Base-by-base conservation (phyloP, 2,797 vertebrate species). In the Chelon auratus region DNA sequence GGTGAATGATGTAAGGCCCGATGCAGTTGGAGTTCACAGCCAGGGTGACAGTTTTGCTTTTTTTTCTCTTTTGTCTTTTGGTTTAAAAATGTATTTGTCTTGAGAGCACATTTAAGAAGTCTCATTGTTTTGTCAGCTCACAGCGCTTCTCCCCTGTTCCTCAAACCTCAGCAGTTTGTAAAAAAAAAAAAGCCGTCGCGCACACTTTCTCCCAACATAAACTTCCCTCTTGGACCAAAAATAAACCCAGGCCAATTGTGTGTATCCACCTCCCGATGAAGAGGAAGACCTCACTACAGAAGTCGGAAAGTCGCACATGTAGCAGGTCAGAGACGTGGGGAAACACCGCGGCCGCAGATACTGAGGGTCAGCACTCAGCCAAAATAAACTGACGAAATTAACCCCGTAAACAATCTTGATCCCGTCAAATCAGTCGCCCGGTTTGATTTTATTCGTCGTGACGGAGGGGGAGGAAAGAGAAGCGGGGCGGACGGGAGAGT, bases 351-450 rank as follows among this genome's bases (percentile, higher is more conserved):
- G 80, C 77, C 64, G 20, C 45, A 69, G 82, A 87, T 67, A 75
- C 79, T 37, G 64, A 42, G 78, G 85, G 78, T 90, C 89, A 87
- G 73, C 1, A 57, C 77, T 62, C 57, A 79, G 85, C 82, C 75
- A 86, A 91, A 91, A 89, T 70, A 92, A 90, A 86, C 88, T 39
- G 15, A 74, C 40, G 58, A 86, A 90, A 81, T 78, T 82, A 82
- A 71, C 64, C 77, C 73, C 68, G 85, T 68, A 84, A 89, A 88
- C 74, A 83, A 81, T 68, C 77, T 22, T 33, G 68, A 80, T 86
- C 87, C 82, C 77, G 24, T 26, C 24, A 26, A 24, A 84, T 92
- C 91, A 84, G 78, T 89, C 89, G 78, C 83, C 78, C 62, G 51
- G 70, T 30, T 76, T 72, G 84, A 84, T 78, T 84, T 86, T 76